Evolutionary conservation across 2,113 vertebrate genomes (phyloP).

Genomic region (Anguilla rostrata): DNA sequence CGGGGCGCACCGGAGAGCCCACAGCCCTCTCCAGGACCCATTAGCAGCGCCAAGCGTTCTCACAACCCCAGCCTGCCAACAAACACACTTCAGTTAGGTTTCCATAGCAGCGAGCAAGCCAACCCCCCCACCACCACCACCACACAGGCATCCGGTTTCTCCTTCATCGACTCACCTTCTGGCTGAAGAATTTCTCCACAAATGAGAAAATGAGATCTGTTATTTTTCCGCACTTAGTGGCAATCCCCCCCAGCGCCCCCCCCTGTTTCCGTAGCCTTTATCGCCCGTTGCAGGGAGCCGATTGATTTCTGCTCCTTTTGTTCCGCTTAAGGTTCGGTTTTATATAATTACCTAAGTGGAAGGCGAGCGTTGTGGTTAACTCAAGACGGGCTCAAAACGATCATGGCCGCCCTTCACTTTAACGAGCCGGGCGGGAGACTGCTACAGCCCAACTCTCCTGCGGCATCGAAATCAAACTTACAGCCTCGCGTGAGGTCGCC

Average conservation of each 20-base stretch:
- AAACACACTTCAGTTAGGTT: too few species aligned
- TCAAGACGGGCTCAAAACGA: neutral
- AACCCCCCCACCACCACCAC: too few species aligned
- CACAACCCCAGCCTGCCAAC: too few species aligned
- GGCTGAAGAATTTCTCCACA: neutral
- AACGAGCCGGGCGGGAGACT: neutral
- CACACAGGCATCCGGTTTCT: neutral
- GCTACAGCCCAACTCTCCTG: neutral
- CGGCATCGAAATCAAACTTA: neutral
- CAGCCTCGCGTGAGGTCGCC: neutral
- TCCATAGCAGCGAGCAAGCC: too few species aligned
- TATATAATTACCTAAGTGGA: constrained; percentile 11
- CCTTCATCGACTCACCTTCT: neutral
- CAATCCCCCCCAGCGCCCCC: neutral
- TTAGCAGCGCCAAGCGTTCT: too few species aligned
- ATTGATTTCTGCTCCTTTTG: constrained; percentile 15
- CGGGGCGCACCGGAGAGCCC: too few species aligned
- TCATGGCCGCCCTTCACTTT: neutral
- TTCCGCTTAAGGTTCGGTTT: neutral
- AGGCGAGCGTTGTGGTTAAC: neutral
- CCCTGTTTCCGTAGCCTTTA: neutral
- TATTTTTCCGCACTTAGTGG: neutral
- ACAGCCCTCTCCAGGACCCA: too few species aligned
- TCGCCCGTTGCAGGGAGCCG: neutral
- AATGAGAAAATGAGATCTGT: neutral